Conservation (phyloP, 2,888 invertebrate species). For the Melanostoma mellinum region DNA sequence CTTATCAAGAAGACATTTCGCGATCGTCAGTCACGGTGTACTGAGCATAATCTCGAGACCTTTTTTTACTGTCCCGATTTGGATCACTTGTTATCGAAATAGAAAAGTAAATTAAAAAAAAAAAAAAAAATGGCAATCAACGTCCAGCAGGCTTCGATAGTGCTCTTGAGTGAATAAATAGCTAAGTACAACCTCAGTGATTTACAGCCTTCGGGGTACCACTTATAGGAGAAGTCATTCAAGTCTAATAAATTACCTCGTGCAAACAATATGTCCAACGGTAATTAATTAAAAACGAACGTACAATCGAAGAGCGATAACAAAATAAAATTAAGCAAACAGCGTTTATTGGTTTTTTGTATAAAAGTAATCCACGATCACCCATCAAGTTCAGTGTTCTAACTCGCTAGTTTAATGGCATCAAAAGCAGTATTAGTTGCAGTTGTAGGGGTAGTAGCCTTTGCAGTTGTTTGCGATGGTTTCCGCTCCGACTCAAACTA, state of each 20-base stretch:
- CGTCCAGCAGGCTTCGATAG: constrained; percentile 16
- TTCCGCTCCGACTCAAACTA: constrained; percentile 43
- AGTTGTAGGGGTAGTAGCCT: constrained; percentile 64
- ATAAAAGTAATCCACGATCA: constrained; percentile 39
- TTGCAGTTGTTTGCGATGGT: constrained; percentile 74
- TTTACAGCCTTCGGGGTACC: constrained; percentile 26
- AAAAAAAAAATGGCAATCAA: constrained; percentile 40
- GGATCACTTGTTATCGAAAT: constrained; percentile 41
- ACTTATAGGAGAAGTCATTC: not conserved
- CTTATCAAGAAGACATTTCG: constrained; percentile 45
- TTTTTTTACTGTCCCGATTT: constrained; percentile 25
- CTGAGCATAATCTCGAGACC: constrained; percentile 34
- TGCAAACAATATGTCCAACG: constrained; percentile 25
- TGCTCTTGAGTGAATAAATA: constrained; percentile 30
- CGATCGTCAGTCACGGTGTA: constrained; percentile 37
- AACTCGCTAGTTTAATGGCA: constrained; percentile 31
- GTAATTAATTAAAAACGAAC: constrained; percentile 15
- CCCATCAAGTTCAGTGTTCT: constrained; percentile 33
- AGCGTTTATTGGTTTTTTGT: not conserved
- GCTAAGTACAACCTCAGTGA: constrained; percentile 10
- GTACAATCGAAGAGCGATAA: constrained; percentile 44
- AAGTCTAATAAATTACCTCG: constrained; percentile 33
- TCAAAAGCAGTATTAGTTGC: constrained; percentile 27
- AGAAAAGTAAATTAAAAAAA: not conserved
- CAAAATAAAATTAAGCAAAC: not conserved